These are phyloP conservation scores for Chrysaora quinquecirrha DNA, from an alignment of 30 jellyfish, hydroid and myxozoan genomes.

Conservation along the genomic window DNA sequence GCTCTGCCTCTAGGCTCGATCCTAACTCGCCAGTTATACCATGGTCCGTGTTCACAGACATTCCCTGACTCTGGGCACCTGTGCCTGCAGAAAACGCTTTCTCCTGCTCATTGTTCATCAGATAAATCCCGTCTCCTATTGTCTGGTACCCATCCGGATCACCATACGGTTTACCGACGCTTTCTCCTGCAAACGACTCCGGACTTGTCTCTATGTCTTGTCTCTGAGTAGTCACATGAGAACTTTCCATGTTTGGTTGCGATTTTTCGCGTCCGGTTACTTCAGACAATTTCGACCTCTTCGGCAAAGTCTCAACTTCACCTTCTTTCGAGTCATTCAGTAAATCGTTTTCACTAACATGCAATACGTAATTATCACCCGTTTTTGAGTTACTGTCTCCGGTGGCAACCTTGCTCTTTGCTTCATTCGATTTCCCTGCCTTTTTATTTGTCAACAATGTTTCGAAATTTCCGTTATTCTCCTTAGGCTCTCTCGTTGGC, in stretches of 20 bases:
- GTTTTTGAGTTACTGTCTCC: not conserved
- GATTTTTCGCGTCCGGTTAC: not conserved
- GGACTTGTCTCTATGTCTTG: constrained; percentile 76
- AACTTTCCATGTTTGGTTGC: not conserved
- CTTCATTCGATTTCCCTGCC: not conserved
- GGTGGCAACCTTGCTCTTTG: not conserved
- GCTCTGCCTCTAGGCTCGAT: not conserved
- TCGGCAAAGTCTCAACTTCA: not conserved
- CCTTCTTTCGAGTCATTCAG: not conserved
- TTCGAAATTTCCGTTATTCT: not conserved
- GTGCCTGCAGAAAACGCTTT: constrained; percentile 31
- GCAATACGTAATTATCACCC: not conserved
- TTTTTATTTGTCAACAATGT: not conserved
- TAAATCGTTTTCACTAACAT: not conserved
- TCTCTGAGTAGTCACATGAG: constrained; percentile 11
- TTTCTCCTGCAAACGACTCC: constrained; percentile 55
- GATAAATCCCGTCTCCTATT: constrained; percentile 90
- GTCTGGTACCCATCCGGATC: constrained; percentile 94
- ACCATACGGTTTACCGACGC: constrained; percentile 86
- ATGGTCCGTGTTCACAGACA: not conserved
- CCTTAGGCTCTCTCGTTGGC: constrained; percentile 11
- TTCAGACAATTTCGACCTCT: not conserved
- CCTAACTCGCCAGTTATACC: not conserved
- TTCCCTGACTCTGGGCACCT: constrained; percentile 14
- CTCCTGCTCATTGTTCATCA: constrained; percentile 68